Percentiles rank a stretch among this genome's conserved stretches.
Evolutionary conservation across 2,888 invertebrate species (phyloP).

Genomic region (Trissolcus japonicus): DNA sequence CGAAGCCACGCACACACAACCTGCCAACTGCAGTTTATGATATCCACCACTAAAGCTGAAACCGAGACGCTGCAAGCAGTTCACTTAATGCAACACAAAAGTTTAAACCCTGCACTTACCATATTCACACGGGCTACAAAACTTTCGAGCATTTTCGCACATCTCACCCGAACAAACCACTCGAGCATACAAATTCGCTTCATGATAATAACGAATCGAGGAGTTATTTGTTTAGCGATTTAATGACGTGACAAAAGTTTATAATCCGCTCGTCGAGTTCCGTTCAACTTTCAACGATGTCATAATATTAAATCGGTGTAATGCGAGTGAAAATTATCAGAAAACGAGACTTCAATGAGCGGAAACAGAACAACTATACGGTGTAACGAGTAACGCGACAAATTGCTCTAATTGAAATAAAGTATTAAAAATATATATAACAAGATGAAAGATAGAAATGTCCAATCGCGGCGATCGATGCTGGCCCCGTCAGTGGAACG

Average conservation of each 20-base stretch:
- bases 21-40: conserved; percentile 27
- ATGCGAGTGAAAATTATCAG: neutral
- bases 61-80: conserved; percentile 19
- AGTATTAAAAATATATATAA: conserved; percentile 15
- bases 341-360: neutral
- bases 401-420: conserved; percentile 20
- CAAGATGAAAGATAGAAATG: conserved; percentile 2
- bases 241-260: neutral
- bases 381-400: neutral
- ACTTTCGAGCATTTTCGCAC: conserved; percentile 23
- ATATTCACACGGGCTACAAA: conserved; percentile 23
- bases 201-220: too few species aligned
- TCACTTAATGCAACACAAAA: conserved; percentile 39
- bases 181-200: conserved; percentile 18
- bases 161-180: conserved; percentile 14
- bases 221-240: conserved; percentile 1
- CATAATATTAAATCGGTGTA: too few species aligned
- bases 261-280: too few species aligned
- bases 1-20: conserved; percentile 23
- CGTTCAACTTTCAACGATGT: too few species aligned
- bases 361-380: conserved; percentile 6
- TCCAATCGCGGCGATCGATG: conserved; percentile 37
- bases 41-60: conserved; percentile 32
- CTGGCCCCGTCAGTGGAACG: conserved; percentile 14
- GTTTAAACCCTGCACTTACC: conserved; percentile 39